Evolutionary conservation across 2,888 invertebrate genomes (phyloP), one percentile per base, ranked within the genome.

Genomic region (Anorthoa munda): DNA sequence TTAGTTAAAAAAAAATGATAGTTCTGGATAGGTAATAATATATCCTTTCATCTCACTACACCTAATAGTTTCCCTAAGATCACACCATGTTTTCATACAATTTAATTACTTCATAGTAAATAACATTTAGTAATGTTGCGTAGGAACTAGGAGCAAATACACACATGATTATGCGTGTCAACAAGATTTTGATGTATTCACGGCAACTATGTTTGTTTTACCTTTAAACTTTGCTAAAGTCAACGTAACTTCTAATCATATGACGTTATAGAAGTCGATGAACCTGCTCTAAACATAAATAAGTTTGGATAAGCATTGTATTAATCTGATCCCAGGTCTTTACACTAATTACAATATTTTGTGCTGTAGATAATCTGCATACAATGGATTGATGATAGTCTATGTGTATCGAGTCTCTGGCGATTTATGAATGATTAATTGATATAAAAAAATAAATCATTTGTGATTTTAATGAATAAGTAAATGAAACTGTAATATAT

Each of bases 291-390:
- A 17, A 64, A 51, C 64, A 39, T 59, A 45, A 13, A 64, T 58
- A n/a, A 53, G 48, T 39, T 48, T 56, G 13, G 26, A 48, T 68
- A 48, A 64, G 4, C 18, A 1, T 39, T 4, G 23, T 39, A 60
- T 72, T 72, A 61, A 61, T n/a, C 21, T 58, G 63, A 78, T 60
- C 51, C 59, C 2, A 15, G 4, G 12, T 31, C 23, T 59, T 69
- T 9, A 71, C 4, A 46, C 13, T 68, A 53, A 68, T 63, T 48
- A 61, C 4, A 72, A 61, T 55, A 48, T 55, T 70, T 63, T 63
- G 59, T 31, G 45, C 70, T 69, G 39, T 18, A 26, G 48, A 45
- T 65, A 76, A 76, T 56, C 23, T 21, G 15, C 23, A 9, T 7
- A 46, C 12, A 55, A 23, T 26, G 21, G 17, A 26, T 23, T 2